Percentiles rank a stretch among this genome's conserved stretches.
These are phyloP conservation scores for Cyclargus thomasi DNA, from an alignment of 1,140 invertebrate genomes.

Conservation along the genomic window DNA sequence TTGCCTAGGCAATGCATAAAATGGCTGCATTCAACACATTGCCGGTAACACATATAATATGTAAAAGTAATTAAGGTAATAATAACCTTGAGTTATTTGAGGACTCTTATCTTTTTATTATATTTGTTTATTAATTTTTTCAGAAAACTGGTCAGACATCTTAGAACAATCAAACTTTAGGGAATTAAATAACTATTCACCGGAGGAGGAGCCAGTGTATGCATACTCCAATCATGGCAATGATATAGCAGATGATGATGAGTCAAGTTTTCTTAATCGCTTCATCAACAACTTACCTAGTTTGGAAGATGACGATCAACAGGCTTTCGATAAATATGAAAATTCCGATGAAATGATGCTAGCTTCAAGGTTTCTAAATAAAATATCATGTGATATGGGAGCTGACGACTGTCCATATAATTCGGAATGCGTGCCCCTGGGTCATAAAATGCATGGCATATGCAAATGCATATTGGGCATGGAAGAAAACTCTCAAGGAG, in stretches of 20 bases:
- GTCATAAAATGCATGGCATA: constrained; percentile 76
- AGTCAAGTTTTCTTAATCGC: constrained; percentile 48
- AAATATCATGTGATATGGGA: constrained; percentile 70
- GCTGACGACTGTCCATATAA: constrained; percentile 77
- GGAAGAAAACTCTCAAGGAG: constrained; percentile 52
- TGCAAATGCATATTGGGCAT: constrained; percentile 81
- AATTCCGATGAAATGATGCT: constrained; percentile 67
- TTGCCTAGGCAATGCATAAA: too few relatives aligned
- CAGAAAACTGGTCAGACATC: constrained; percentile 72
- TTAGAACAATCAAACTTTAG: constrained; percentile 66
- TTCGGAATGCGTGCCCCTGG: constrained; percentile 79
- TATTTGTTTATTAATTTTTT: constrained; percentile 26
- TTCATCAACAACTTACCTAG: constrained; percentile 60
- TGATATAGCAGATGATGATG: constrained; percentile 56
- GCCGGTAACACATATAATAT: too few relatives aligned
- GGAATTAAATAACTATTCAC: constrained; percentile 57
- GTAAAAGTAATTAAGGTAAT: too few relatives aligned
- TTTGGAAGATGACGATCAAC: constrained; percentile 53
- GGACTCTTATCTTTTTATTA: too few relatives aligned
- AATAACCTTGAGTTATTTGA: too few relatives aligned
- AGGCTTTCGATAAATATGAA: constrained; percentile 64
- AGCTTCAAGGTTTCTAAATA: constrained; percentile 63
- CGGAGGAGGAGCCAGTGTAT: constrained; percentile 65
- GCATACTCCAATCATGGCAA: constrained; percentile 53
- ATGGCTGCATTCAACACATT: too few relatives aligned